These are phyloP conservation scores for Trichosurus vulpecula DNA, from an alignment of 2,797 vertebrate species.

Conservation along the genomic window DNA sequence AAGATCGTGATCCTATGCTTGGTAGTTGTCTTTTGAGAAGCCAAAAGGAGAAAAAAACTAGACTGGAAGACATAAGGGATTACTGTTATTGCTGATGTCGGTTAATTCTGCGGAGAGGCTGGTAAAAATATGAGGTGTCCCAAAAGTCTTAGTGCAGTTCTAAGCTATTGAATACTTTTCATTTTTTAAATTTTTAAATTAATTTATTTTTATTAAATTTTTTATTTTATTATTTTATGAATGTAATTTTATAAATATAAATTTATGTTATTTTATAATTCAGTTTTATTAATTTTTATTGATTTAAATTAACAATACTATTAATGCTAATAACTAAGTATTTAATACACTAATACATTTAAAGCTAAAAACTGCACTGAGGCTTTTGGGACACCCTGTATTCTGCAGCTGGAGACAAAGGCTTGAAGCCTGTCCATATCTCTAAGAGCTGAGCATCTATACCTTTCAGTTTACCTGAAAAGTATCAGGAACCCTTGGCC, in stretches of 20 bases:
- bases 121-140: neutral
- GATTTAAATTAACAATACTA: too few relatives aligned
- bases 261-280: too few relatives aligned
- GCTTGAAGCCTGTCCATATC: neutral
- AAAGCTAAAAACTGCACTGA: neutral
- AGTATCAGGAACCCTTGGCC: neutral
- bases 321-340: too few relatives aligned
- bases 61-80: neutral
- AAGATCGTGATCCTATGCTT: neutral
- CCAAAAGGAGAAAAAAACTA: neutral
- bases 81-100: neutral
- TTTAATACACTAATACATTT: neutral
- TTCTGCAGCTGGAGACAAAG: neutral
- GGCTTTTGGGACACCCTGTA: neutral
- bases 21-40: neutral
- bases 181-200: too few relatives aligned
- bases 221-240: too few relatives aligned
- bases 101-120: neutral
- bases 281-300: too few relatives aligned
- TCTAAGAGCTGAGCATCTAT: neutral
- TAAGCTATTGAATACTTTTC: neutral
- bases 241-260: too few relatives aligned
- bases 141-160: neutral
- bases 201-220: too few relatives aligned
- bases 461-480: neutral